Evolutionary conservation across 2,797 vertebrate genomes (phyloP), one percentile per base, ranked within the genome.

Genomic region (Eulemur rubriventer): DNA sequence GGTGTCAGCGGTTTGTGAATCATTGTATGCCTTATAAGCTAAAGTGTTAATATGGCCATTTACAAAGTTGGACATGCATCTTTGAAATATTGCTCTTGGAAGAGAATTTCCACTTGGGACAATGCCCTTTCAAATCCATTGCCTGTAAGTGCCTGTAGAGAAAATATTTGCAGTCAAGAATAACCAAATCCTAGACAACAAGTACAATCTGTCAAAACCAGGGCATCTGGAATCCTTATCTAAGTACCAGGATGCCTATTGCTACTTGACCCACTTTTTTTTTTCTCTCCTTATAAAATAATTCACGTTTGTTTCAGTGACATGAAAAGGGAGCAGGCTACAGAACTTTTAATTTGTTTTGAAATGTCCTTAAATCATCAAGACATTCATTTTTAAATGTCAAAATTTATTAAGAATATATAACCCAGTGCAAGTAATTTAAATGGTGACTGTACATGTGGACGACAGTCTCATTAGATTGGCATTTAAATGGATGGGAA

Each of bases 221-320:
- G 93, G 86, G 79, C 88, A 81, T 87, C 89, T 96, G 79, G 83
- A 95, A 89, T 94, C 75, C 50, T 96, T 92, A 80, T 61, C 52
- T 76, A 84, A 95, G 86, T 41, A 95, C 52, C 61, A 93, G 35
- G 41, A 88, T 93, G 82, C 94, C 94, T 92, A 20, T 91, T 90
- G 80, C 83, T 97, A 84, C 70, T 88, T 98, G 96, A 95, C 96
- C 93, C 57, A 96, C 43, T 94, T 96, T 70, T 83, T 50, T 75
- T 75, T 50, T 38, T 2, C 52, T 89, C 18, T 91, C 30, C 70
- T 76, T 92, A 20, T 80, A 87, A 96, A 94, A 96, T 76, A 94
- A 97, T 73, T 97, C 89, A 82, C 91, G 92, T 96, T 97, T 96
- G 35, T 91, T 93, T 96, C 89, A 90, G 43, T 13, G 55, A 76